Base-by-base conservation (phyloP, 2,888 invertebrate species). In the Conops quadrifasciatus region DNA sequence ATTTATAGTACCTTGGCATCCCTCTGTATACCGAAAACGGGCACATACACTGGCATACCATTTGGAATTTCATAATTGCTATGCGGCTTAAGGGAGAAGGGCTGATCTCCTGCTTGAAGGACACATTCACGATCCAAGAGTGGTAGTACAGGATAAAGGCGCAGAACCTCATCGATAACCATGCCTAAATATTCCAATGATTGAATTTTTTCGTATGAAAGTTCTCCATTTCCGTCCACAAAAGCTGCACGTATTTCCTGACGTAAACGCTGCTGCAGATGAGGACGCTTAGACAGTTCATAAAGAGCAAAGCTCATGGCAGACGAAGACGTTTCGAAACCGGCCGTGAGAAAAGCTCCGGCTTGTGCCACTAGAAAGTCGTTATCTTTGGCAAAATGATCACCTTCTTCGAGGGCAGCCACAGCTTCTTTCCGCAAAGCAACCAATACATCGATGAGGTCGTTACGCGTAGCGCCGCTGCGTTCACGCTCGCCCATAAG, bases 371-470 rank as follows among this genome's bases (percentile, higher is more conserved):
- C 79, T 11, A 86, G 68, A 19, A 81, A 77, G 64, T 85, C 85
- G 2, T 78, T 78, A 7, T 78, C 73, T 15, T 77, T 76, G 1
- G 74, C 77, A 43, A 79, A 73, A 19, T 80, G 76, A 0, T 75
- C 76, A 13, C 75, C 66, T 0, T 76, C 71, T 5, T 79, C 76
- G 19, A 67, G 47, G 11, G 73, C 75, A 0, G n/a, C n/a, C n/a
- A n/a, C n/a, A n/a, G 77, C 77, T 60, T 82, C 81, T 64, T 84
- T 80, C 43, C 83, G 86, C 5, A 88, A 72, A 1, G 84, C 82
- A 47, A 89, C 79, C 15, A 89, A 76, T 4, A 87, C 75, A 75
- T 89, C 88, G 56, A 89, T 85, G 1, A 89, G 82, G 77, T 89
- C 89, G 66, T 87, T 85, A 15, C 88, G 81, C 9, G 80, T 80